Evolutionary conservation across 2,888 invertebrate species (phyloP).

Genomic region (Caenorhabditis doughertyi): DNA sequence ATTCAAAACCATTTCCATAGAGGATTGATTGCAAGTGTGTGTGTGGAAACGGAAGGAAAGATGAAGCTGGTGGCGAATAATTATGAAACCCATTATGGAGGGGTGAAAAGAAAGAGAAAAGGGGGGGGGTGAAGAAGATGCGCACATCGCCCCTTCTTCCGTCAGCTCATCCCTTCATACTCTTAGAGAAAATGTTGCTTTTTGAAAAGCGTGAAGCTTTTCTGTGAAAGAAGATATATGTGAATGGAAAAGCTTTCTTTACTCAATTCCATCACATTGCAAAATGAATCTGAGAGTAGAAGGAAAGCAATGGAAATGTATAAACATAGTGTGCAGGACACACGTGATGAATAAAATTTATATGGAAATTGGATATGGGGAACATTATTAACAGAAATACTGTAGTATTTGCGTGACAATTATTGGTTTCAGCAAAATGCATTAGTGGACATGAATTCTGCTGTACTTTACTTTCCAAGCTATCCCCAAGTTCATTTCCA

Average conservation of each 20-base stretch:
- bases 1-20: conserved; percentile 27
- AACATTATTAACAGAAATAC: no score
- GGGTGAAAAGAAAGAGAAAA: conserved; percentile 5
- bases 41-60: conserved; percentile 8
- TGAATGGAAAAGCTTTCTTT: conserved; percentile 39
- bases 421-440: no score
- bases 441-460: no score
- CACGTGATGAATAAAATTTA: conserved; percentile 6
- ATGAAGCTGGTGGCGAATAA: conserved; percentile 43
- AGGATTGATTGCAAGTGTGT: conserved; percentile 51
- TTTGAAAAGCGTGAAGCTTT: conserved; percentile 23
- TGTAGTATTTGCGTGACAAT: conserved; percentile 9
- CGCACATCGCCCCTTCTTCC: conserved; percentile 18
- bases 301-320: conserved; percentile 1
- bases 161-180: conserved; percentile 5
- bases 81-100: conserved; percentile 51
- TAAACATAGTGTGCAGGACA: neutral
- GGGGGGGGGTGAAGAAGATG: neutral
- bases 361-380: conserved; percentile 17
- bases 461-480: no score
- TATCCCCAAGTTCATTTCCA: no score
- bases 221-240: conserved; percentile 59
- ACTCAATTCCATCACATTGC: conserved; percentile 17
- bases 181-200: conserved; percentile 39
- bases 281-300: conserved; percentile 42